Base-by-base conservation (phyloP, 2,113 vertebrate species). In the Bufo bufo region DNA sequence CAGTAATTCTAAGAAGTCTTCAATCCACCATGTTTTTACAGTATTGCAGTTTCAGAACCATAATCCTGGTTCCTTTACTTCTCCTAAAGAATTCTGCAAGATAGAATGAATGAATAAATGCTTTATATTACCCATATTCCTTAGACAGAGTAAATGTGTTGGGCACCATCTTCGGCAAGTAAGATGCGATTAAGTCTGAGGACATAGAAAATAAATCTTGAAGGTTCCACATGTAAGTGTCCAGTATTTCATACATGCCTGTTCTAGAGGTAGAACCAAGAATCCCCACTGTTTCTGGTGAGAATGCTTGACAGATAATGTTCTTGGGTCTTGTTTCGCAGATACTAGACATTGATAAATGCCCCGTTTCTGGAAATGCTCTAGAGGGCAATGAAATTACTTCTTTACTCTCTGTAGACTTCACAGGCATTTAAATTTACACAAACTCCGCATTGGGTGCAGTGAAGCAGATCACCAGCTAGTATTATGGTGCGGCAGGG, bases 341-440 rank as follows among this genome's bases (percentile, higher is more conserved):
- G 47, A 65, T 87, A 80, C 63, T 23, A 87, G 86, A 82, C 79
- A 74, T 59, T 87, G 86, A 87, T 71, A 80, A 81, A 87, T 87
- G 85, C 77, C 63, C 85, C 85, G 47, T 87, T 87, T 81, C 85
- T 80, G 52, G 77, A 87, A 87, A 80, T 78, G 75, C 77, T 87
- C 85, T 54, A 80, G 85, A 87, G 85, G 85, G 56, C 86, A 82
- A 52, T 87, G 77, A 87, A 87, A 87, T 82, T 82, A 82, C 86
- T 74, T 87, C 79, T 87, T 81, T 61, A 23, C 86, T 74, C 77
- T 87, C 86, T 74, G 78, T 80, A 87, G 86, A 74, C 66, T 82
- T 82, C 49, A 82, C 52, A 87, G 65, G 81, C 86, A 87, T 87
- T 87, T 87, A 87, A 81, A 87, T 82, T 87, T 72, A 87, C 78